phyloP scores from a whole-genome alignment of 1,140 invertebrate genomes.

The Bombus consobrinus region DNA sequence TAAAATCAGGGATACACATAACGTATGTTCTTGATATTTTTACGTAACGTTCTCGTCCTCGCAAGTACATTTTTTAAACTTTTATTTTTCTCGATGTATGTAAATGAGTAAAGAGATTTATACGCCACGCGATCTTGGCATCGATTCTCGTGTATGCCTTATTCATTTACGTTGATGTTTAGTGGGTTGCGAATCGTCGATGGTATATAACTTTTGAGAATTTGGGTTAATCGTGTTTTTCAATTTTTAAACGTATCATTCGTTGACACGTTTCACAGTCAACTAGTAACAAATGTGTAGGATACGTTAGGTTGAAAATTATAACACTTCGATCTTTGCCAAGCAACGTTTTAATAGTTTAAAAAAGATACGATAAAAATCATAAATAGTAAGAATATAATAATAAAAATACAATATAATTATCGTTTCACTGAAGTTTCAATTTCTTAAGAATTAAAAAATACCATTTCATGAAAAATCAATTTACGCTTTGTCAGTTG shows the following conservation, averaged over 20 bases:
- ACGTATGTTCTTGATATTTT: not conserved
- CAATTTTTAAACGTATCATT: not conserved
- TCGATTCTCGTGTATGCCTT: not conserved
- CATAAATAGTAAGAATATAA: not conserved
- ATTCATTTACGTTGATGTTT: not conserved
- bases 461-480: no score
- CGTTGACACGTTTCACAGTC: not conserved
- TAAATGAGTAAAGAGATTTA: not conserved
- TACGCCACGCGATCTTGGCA: not conserved
- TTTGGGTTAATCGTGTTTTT: not conserved
- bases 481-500: not conserved
- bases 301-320: not conserved
- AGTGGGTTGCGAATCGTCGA: not conserved
- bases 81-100: not conserved
- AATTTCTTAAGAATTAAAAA: no score
- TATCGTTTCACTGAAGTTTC: no score
- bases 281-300: accelerated
- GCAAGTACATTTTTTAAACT: no score
- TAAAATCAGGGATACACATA: not conserved
- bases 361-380: not conserved
- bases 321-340: not conserved
- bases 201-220: not conserved
- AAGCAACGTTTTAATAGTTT: not conserved
- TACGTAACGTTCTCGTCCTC: not conserved
- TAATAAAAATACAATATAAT: not conserved